Evolutionary conservation across 2,888 invertebrate genomes (phyloP), one percentile per base, ranked within the genome.

Genomic region (Tetheella fluctuosa): DNA sequence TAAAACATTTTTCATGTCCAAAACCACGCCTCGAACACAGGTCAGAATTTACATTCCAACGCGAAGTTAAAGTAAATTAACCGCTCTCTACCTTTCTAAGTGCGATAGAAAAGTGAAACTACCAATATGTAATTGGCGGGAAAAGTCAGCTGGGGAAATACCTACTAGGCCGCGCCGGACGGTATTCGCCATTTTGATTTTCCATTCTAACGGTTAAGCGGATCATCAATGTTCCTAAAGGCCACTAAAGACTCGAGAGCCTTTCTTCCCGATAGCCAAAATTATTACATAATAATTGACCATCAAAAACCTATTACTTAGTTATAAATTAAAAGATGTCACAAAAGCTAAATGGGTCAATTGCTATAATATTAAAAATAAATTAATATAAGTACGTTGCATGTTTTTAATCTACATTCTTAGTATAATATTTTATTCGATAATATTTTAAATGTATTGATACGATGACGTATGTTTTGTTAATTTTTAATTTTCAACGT

Each of bases 61-160:
- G 72, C 71, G 70, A 71, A 73, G 65, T 58, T 64, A 63, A 37
- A 67, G 66, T 67, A 70, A 76, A 74, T 73, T 69, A 65, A 59
- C 61, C 58, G 64, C 64, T 64, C 70, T 56, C 53, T 66, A 69
- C 72, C 48, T 42, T 17, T 57, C 60, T 64, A 70, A 73, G 65
- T 71, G 64, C 57, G 61, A 71, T 74, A 68, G 77, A 77, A 81
- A 91, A 91, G 91, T 85, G 85, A 88, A 84, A 84, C 83, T 76
- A 69, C 73, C 72, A 69, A 77, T 74, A 66, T 68, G 73, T 84
- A 85, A 85, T 86, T 85, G 79, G 76, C 79, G 81, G 83, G 85
- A 88, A 90, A 89, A 85, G 83, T 83, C 75, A 76, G 72, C 73
- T 69, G 77, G 70, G 79, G 74, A 80, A 77, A 68, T 72, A 69